Evolutionary conservation across 2,797 vertebrate genomes (phyloP).

Genomic region (Loris lydekkerianus): DNA sequence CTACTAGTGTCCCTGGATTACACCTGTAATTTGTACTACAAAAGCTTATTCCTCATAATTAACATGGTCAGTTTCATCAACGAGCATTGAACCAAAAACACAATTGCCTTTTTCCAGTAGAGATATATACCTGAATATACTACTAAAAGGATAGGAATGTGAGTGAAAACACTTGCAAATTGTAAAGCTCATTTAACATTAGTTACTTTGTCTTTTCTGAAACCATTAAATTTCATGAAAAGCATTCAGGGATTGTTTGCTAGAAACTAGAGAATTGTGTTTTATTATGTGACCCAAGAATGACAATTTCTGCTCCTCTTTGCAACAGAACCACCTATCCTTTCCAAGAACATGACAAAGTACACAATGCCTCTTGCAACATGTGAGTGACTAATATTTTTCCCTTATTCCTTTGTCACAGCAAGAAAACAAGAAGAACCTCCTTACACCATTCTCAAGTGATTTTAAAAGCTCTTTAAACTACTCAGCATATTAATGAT

Average conservation of each 20-base stretch:
- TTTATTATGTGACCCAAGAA: not conserved
- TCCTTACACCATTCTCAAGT: conserved; percentile 74
- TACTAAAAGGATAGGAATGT: not conserved
- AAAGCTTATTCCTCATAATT: conserved; percentile 29
- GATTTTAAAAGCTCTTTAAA: conserved; percentile 84
- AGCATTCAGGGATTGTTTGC: not conserved
- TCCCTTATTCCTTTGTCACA: conserved; percentile 65
- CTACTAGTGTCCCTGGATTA: not conserved
- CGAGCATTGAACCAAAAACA: not conserved
- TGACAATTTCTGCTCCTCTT: not conserved
- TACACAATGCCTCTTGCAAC: not conserved
- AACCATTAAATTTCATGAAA: conserved; percentile 29
- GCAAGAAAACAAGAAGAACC: conserved; percentile 79
- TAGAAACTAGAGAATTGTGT: conserved; percentile 20
- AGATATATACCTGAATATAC: not conserved
- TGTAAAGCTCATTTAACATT: not conserved
- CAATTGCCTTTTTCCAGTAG: conserved; percentile 8
- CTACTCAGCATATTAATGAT: conserved; percentile 85
- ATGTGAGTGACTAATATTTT: conserved; percentile 56
- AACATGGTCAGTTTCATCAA: conserved; percentile 26
- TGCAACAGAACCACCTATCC: not conserved
- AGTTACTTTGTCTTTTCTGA: not conserved
- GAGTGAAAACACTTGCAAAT: conserved; percentile 1
- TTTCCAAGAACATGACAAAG: conserved; percentile 24
- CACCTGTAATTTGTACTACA: conserved; percentile 4